These are phyloP conservation scores for Picathartes gymnocephalus DNA, from an alignment of 2,113 vertebrate genomes.

Conservation along the genomic window DNA sequence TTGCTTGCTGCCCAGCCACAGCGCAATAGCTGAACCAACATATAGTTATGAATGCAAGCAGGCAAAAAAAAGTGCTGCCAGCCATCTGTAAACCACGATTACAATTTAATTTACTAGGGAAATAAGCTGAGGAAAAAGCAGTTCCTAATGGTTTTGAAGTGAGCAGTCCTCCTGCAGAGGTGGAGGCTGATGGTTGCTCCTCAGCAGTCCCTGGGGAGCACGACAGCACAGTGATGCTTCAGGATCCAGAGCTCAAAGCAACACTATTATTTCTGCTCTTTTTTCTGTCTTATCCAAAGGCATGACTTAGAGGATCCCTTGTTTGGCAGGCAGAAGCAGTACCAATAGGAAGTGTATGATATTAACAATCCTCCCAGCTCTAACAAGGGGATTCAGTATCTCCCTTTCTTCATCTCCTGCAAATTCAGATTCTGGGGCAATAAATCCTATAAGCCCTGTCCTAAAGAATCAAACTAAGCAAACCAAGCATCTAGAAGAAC, in stretches of 20 bases:
- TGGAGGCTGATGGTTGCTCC: neutral
- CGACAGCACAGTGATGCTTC: rapidly evolving
- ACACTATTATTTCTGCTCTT: neutral
- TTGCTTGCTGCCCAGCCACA: neutral
- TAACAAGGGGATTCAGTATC: neutral
- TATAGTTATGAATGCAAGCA: neutral
- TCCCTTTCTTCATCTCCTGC: neutral
- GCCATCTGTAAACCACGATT: neutral
- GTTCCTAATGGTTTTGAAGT: neutral
- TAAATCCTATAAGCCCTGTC: neutral
- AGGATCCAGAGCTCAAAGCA: neutral
- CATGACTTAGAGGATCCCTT: neutral
- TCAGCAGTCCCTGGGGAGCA: neutral
- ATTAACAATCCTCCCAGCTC: neutral
- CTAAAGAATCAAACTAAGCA: neutral
- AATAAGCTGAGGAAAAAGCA: neutral
- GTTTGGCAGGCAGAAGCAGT: neutral
- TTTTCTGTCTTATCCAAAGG: neutral
- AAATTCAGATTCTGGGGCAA: neutral
- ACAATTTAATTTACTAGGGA: neutral
- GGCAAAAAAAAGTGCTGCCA: neutral
- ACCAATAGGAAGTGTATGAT: neutral
- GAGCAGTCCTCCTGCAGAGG: rapidly evolving
- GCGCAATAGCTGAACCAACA: neutral
- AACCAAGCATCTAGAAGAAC: neutral